Conservation (phyloP, 2,888 invertebrate species). For the Tenthredo amoena region DNA sequence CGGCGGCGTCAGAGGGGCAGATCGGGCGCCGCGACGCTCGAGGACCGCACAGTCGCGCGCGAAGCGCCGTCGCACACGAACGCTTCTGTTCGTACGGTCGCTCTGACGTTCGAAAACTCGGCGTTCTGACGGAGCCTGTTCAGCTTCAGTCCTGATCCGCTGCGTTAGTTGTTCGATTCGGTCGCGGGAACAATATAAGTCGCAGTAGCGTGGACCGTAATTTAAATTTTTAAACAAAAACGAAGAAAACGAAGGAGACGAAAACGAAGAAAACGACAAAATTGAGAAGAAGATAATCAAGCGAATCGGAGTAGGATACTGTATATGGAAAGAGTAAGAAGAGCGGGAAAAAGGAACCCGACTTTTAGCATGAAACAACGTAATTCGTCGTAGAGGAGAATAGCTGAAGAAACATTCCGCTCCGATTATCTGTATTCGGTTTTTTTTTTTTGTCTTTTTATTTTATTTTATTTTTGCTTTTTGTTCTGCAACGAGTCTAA, state of each 20-base stretch:
- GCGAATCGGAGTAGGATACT: neutral
- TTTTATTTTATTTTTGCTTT: neutral
- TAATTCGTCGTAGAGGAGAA: neutral
- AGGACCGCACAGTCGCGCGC: slow-evolving; percentile 75
- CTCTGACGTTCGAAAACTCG: slow-evolving; percentile 55
- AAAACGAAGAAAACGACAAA: neutral
- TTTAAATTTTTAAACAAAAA: neutral
- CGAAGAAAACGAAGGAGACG: neutral
- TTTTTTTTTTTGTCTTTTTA: neutral
- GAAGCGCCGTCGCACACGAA: slow-evolving; percentile 74
- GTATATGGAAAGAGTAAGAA: neutral
- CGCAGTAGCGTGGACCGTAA: neutral
- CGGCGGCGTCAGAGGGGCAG: slow-evolving; percentile 74
- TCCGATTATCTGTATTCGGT: neutral
- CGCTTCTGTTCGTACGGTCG: slow-evolving; percentile 63
- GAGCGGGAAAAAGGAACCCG: neutral
- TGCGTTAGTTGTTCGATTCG: slow-evolving; percentile 30
- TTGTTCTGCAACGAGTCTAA: neutral
- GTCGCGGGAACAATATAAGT: slow-evolving; percentile 7
- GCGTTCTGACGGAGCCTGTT: neutral
- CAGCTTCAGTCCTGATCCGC: slow-evolving; percentile 1
- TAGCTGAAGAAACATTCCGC: neutral
- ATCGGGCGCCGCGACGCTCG: slow-evolving; percentile 75
- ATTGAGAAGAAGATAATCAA: neutral
- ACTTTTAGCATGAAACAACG: slow-evolving; percentile 7